Evolutionary conservation across 2,113 vertebrate genomes (phyloP).

Genomic region (Xyrauchen texanus): DNA sequence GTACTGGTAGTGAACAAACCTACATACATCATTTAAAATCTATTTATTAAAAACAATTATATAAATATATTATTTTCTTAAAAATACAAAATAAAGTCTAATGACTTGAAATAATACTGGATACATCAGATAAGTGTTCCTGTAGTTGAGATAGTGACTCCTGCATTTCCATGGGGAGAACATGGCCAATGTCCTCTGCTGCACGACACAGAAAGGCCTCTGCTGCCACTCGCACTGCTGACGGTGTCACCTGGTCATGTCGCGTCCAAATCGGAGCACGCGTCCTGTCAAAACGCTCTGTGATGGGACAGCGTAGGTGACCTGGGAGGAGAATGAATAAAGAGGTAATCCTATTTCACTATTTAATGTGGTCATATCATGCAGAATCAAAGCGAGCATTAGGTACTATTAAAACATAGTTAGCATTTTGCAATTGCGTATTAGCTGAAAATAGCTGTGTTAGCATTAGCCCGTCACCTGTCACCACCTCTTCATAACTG

Average conservation of each 20-base stretch:
- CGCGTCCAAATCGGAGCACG: slow-evolving; percentile 70
- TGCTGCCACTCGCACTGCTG: slow-evolving; percentile 72
- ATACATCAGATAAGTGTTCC: slow-evolving; percentile 67
- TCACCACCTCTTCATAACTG: slow-evolving; percentile 84
- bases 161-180: slow-evolving; percentile 74
- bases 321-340: slow-evolving; percentile 51
- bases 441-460: not conserved
- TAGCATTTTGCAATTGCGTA: not conserved
- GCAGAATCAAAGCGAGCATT: too few relatives aligned
- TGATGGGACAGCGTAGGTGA: slow-evolving; percentile 57
- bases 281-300: slow-evolving; percentile 53
- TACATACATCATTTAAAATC: not conserved
- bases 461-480: slow-evolving; percentile 72
- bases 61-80: not conserved
- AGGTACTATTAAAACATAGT: too few relatives aligned
- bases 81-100: not conserved
- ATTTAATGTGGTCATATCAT: too few relatives aligned
- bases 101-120: slow-evolving; percentile 27
- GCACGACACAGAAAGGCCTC: slow-evolving; percentile 73
- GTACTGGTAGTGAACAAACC: too few relatives aligned
- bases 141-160: slow-evolving; percentile 78
- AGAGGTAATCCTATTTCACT: too few relatives aligned
- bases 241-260: slow-evolving; percentile 70
- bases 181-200: slow-evolving; percentile 69
- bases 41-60: not conserved